Percentiles rank a stretch among this genome's conserved stretches.
These are phyloP conservation scores for Formica exsecta DNA, from an alignment of 1,140 invertebrate genomes.

Conservation along the genomic window DNA sequence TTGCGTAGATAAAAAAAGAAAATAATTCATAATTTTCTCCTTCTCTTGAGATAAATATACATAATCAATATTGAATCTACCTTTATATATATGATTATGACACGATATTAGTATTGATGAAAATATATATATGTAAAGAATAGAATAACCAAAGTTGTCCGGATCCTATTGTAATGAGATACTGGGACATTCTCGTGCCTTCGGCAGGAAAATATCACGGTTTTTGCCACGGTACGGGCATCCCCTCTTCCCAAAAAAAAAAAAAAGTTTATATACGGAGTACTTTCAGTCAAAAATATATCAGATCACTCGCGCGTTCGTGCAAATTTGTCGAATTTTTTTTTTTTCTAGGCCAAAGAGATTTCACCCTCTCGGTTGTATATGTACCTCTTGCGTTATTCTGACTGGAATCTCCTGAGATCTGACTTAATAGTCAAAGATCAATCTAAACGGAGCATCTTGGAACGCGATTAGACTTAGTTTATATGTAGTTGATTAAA, in stretches of 20 bases:
- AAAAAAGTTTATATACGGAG: slow-evolving; percentile 72
- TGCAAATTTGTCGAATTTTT: slow-evolving; percentile 42
- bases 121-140: no score
- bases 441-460: slow-evolving; percentile 65
- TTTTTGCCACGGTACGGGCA: slow-evolving; percentile 41
- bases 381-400: slow-evolving; percentile 20
- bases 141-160: no score
- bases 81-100: no score
- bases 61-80: no score
- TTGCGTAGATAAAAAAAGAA: no score
- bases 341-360: slow-evolving; percentile 81
- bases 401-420: slow-evolving; percentile 64
- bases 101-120: no score
- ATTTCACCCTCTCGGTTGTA: slow-evolving; percentile 64
- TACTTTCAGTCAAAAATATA: slow-evolving; percentile 81
- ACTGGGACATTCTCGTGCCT: slow-evolving; percentile 5
- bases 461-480: slow-evolving; percentile 74
- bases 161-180: slow-evolving; percentile 6
- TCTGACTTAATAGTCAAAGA: slow-evolving; percentile 62
- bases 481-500: slow-evolving; percentile 75
- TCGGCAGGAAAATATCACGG: slow-evolving; percentile 7
- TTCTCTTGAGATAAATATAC: no score
- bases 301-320: slow-evolving; percentile 70
- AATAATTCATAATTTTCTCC: no score
- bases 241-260: slow-evolving; percentile 20